A percentile compares a stretch with the other conserved stretches of the same genome.
These are phyloP conservation scores for Cydia amplana DNA, from an alignment of 1,140 invertebrate genomes.

Conservation along the genomic window DNA sequence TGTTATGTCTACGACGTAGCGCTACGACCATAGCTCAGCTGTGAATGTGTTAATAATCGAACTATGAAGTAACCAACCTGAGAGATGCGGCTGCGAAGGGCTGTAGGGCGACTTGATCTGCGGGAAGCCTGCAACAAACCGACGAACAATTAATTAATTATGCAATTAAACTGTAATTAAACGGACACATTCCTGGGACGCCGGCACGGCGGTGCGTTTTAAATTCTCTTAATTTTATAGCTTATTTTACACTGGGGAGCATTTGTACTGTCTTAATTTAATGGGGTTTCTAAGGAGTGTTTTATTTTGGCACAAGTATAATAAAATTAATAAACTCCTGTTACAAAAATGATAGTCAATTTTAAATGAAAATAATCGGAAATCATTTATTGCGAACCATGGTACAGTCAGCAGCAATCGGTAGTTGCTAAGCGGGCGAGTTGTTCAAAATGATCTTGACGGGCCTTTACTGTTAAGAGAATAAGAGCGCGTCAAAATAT, in stretches of 20 bases:
- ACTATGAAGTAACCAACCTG: conserved; percentile 56
- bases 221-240: conserved; percentile 30
- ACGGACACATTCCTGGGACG: conserved; percentile 10
- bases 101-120: conserved; percentile 77
- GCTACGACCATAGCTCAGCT: too few relatives aligned
- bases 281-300: background rate
- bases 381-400: too few relatives aligned
- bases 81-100: conserved; percentile 68
- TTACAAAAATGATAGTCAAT: too few relatives aligned
- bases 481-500: too few relatives aligned
- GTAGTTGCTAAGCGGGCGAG: too few relatives aligned
- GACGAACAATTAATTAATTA: conserved; percentile 50
- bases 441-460: too few relatives aligned
- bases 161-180: conserved; percentile 3
- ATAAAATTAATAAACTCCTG: background rate
- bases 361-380: too few relatives aligned
- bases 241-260: conserved; percentile 12
- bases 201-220: background rate
- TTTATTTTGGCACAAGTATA: background rate
- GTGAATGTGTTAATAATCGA: too few relatives aligned
- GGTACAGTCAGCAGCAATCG: too few relatives aligned
- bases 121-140: conserved; percentile 71
- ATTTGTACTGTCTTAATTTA: background rate
- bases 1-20: too few relatives aligned
- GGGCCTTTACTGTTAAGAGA: too few relatives aligned